Percentiles rank a stretch among this genome's conserved stretches.
Conservation (phyloP, 2,797 vertebrate genomes). For the Protonibea diacanthus region DNA sequence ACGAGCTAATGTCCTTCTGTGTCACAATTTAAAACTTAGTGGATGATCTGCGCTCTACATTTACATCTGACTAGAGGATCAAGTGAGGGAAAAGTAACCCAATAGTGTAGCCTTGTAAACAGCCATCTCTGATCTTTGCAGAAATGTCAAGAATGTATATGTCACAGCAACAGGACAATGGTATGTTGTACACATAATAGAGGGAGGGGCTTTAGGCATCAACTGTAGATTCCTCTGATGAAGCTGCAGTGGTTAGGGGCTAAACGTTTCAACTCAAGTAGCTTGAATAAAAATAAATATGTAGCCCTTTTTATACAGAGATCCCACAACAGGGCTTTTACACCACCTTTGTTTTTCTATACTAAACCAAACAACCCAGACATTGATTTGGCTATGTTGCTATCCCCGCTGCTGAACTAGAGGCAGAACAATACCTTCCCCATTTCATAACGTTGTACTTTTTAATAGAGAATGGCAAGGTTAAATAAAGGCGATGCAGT, state of each 20-base stretch:
- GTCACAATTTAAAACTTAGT: not conserved
- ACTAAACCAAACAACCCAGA: too few relatives aligned
- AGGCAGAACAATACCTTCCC: too few relatives aligned
- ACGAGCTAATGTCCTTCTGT: not conserved
- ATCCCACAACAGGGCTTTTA: too few relatives aligned
- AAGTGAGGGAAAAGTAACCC: conserved; percentile 55
- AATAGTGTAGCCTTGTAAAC: conserved; percentile 58
- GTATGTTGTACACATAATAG: conserved; percentile 59
- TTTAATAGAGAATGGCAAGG: too few relatives aligned
- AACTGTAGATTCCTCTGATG: conserved; percentile 46
- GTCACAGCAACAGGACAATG: conserved; percentile 61
- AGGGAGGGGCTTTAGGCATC: conserved; percentile 40
- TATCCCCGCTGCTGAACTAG: too few relatives aligned
- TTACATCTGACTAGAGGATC: conserved; percentile 59
- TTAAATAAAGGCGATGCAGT: too few relatives aligned
- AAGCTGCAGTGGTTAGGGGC: not conserved
- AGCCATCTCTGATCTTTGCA: conserved; percentile 47
- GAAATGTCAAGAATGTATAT: conserved; percentile 77
- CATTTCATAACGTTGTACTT: too few relatives aligned
- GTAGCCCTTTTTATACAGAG: too few relatives aligned
- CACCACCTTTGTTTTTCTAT: too few relatives aligned
- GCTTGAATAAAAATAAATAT: not conserved
- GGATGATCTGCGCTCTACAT: conserved; percentile 59
- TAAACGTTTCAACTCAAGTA: not conserved
- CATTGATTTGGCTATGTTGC: too few relatives aligned